Percentiles rank a stretch among this genome's conserved stretches.
phyloP scores from a whole-genome alignment of 1,140 invertebrate genomes.

The Catajapyx aquilonaris region DNA sequence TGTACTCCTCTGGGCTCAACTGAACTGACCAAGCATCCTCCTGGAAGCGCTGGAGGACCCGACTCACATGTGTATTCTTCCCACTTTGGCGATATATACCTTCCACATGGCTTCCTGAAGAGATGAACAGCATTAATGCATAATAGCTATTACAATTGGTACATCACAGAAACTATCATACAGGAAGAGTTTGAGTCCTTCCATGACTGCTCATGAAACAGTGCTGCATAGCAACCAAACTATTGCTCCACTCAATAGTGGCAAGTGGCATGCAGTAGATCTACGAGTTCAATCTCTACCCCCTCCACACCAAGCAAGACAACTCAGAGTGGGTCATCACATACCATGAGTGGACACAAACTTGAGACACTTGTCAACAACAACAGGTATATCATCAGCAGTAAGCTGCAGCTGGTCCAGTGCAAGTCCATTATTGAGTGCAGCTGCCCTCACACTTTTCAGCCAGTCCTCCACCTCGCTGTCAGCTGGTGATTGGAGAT shows the following conservation, averaged over 20 bases:
- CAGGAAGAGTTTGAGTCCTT: too few species aligned
- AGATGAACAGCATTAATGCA: too few species aligned
- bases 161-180: too few species aligned
- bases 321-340: too few species aligned
- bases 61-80: slow-evolving; percentile 46
- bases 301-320: too few species aligned
- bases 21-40: slow-evolving; percentile 64
- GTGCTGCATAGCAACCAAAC: too few species aligned
- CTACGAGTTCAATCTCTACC: too few species aligned
- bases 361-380: slow-evolving; percentile 76
- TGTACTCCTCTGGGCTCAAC: slow-evolving; percentile 44
- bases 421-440: slow-evolving; percentile 47
- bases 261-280: too few species aligned
- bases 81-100: slow-evolving; percentile 70
- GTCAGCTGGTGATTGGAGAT: slow-evolving; percentile 17
- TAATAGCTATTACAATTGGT: too few species aligned
- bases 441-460: slow-evolving; percentile 43
- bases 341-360: slow-evolving; percentile 66
- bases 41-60: slow-evolving; percentile 47
- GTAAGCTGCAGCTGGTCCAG: slow-evolving; percentile 68
- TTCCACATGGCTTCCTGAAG: slow-evolving; percentile 48
- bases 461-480: slow-evolving; percentile 32
- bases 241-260: too few species aligned
- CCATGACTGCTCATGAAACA: too few species aligned
- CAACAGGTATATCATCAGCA: slow-evolving; percentile 61